Conservation (phyloP, 2,888 invertebrate genomes). For the Scrobipalpa atriplicella region DNA sequence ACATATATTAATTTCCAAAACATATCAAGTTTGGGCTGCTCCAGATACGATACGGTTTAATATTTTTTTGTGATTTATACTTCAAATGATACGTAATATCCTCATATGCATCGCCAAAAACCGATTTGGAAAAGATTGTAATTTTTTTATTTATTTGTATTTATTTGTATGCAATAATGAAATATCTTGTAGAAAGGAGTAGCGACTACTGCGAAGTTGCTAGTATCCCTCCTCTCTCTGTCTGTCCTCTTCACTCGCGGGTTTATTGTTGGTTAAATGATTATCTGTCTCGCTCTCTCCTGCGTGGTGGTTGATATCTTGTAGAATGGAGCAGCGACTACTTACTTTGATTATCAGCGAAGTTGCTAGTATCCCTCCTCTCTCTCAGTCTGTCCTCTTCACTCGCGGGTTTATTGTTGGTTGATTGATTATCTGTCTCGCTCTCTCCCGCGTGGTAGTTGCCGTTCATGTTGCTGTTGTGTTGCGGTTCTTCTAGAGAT, state of each 20-base stretch:
- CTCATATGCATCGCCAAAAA: too few relatives aligned
- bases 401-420: neutral
- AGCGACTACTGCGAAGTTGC: conserved; percentile 7
- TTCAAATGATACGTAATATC: too few relatives aligned
- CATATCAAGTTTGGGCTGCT: too few relatives aligned
- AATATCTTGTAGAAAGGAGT: too few relatives aligned
- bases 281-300: conserved; percentile 8
- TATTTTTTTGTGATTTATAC: too few relatives aligned
- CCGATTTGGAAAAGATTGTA: too few relatives aligned
- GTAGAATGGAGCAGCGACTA: neutral
- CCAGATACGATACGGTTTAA: too few relatives aligned
- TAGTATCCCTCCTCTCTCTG: neutral
- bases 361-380: neutral
- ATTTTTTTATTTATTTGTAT: too few relatives aligned
- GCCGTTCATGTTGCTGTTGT: neutral
- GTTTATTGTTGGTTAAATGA: neutral
- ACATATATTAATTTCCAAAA: too few relatives aligned
- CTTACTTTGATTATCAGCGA: conserved; percentile 12
- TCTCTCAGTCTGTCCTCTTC: conserved; percentile 9
- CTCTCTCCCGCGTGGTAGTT: neutral
- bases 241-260: neutral
- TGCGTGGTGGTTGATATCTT: neutral
- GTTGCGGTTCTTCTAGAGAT: conserved; percentile 12
- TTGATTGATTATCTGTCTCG: neutral
- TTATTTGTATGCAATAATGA: too few relatives aligned